Base-by-base conservation (phyloP, 2,888 invertebrate genomes). In the Dendrolimus pini region DNA sequence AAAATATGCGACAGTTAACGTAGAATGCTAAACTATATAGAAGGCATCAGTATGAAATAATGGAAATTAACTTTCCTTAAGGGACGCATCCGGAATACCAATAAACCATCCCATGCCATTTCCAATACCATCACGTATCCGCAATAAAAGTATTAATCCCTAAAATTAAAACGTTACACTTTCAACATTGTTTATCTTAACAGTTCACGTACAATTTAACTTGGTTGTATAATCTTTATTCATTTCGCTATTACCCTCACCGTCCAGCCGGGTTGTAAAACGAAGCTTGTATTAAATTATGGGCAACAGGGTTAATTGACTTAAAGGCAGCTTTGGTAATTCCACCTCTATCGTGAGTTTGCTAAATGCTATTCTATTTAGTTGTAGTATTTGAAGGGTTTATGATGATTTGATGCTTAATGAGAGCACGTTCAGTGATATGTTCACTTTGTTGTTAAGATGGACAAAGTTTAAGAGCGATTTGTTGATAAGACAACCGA, bases 241-340 rank as follows among this genome's bases (percentile, higher is more conserved):
- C 65, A 69, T 74, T 75, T 67, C 65, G 69, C 68, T 71, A 74
- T 68, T 71, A 70, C 68, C 63, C 71, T 69, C 64, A 63, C 61
- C 62, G 65, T 8, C 10, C 54, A 3, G 52, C 41, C 52, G 30
- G 65, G 68, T 62, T 63, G 70, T 80, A 78, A 80, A 78, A 67
- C 62, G 67, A 67, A 65, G 65, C 72, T 75, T 67, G 72, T 72
- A 78, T 76, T 76, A 77, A 80, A 77, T 78, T 77, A 78, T 72
- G 71, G 69, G 62, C 67, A 75, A 70, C 67, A 68, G 63, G 67
- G 74, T 74, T 80, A 80, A 80, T 81, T 78, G 74, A 69, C 70
- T 66, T 65, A 53, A 56, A 59, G 60, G 59, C 61, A 9, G 54
- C 52, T 52, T 56, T 41, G 52, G 47, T 57, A 54, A 56, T 52